Evolutionary conservation across 2,888 invertebrate genomes (phyloP).

Genomic region (Mylabris sibirica): DNA sequence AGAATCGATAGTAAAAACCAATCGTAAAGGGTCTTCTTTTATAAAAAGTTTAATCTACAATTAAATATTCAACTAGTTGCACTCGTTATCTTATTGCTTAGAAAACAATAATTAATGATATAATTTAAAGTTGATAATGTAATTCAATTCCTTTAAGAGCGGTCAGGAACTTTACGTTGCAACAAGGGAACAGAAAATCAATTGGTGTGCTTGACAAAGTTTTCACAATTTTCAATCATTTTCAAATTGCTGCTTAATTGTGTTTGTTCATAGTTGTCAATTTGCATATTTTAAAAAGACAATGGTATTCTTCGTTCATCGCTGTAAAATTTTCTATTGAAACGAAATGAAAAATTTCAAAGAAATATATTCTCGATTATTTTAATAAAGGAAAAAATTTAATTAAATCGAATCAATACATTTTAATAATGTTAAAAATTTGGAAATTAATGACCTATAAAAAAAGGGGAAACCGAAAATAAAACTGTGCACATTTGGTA

Average conservation of each 20-base stretch:
- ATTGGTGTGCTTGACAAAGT: not conserved
- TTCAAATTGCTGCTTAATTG: constrained; percentile 5
- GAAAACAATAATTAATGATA: not conserved
- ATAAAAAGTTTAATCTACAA: constrained; percentile 13
- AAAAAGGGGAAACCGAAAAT: not conserved
- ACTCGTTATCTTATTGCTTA: too few relatives aligned
- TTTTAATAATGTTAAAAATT: not conserved
- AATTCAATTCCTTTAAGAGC: constrained; percentile 51
- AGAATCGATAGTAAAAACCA: constrained; percentile 57
- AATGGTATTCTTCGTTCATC: not conserved
- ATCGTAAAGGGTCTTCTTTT: constrained; percentile 49
- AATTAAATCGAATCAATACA: not conserved
- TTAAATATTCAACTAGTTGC: not conserved
- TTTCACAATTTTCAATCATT: constrained; percentile 2
- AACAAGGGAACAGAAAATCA: constrained; percentile 30
- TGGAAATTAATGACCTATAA: not conserved
- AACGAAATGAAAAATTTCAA: not conserved
- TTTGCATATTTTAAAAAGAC: constrained; percentile 13
- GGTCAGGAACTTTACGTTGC: constrained; percentile 51
- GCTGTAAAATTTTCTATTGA: not conserved
- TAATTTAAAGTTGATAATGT: constrained; percentile 33
- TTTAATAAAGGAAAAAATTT: not conserved
- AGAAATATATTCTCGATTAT: not conserved
- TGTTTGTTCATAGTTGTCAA: constrained; percentile 2
- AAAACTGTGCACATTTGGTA: constrained; percentile 3